Conservation (phyloP, 2,113 vertebrate genomes). For the Nesogale talazaci region DNA sequence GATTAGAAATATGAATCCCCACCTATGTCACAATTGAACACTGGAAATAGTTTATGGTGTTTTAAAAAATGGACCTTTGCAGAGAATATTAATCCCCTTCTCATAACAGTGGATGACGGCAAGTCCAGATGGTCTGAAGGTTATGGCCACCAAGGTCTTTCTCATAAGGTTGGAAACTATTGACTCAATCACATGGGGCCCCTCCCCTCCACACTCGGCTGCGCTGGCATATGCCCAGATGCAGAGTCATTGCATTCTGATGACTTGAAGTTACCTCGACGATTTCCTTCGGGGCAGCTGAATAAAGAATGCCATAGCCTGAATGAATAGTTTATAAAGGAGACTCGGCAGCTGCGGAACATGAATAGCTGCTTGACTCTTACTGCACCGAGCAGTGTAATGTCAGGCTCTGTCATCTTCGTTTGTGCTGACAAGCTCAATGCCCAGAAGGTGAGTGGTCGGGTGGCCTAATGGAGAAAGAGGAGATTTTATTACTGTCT, state of each 20-base stretch:
- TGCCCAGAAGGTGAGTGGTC: neutral
- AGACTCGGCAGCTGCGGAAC: neutral
- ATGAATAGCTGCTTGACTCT: slow-evolving; percentile 56
- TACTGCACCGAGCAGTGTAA: neutral
- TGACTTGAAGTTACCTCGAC: slow-evolving; percentile 3
- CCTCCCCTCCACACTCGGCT: neutral
- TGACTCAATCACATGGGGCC: neutral
- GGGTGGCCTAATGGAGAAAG: slow-evolving; percentile 60
- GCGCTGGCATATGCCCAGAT: neutral
- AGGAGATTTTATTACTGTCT: slow-evolving; percentile 18
- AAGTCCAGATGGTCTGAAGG: neutral
- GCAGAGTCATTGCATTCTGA: fast-evolving
- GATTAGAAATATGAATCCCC: too few relatives aligned
- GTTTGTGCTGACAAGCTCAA: slow-evolving; percentile 38
- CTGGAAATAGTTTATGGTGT: too few relatives aligned
- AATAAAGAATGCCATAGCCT: neutral
- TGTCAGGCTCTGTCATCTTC: slow-evolving; percentile 61
- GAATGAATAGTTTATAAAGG: slow-evolving; percentile 58
- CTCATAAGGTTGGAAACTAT: neutral
- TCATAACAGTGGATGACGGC: neutral
- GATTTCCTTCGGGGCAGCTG: neutral
- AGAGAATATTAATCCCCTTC: neutral
- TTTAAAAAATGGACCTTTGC: too few relatives aligned
- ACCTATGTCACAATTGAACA: too few relatives aligned
- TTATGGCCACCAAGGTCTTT: fast-evolving